Evolutionary conservation across 2,888 invertebrate genomes (phyloP).

Genomic region (Volucella bombylans): DNA sequence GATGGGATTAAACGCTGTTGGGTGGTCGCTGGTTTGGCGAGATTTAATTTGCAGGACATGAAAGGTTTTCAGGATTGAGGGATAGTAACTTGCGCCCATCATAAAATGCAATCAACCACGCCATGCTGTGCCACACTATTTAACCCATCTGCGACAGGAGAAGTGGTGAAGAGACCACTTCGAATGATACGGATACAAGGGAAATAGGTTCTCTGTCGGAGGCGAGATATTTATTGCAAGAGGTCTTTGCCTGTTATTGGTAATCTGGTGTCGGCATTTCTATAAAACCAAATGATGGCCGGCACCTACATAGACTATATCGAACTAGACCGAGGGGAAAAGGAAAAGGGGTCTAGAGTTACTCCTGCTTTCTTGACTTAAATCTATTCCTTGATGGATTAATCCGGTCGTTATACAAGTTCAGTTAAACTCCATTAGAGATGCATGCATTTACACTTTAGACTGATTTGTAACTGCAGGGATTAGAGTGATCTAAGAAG

Average conservation of each 20-base stretch:
- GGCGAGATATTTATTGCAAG: slow-evolving; percentile 30
- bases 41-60: slow-evolving; percentile 69
- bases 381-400: slow-evolving; percentile 1
- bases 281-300: slow-evolving; percentile 14
- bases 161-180: not conserved
- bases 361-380: not conserved
- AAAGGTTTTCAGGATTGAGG: slow-evolving; percentile 23
- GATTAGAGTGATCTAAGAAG: not conserved
- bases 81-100: slow-evolving; percentile 13
- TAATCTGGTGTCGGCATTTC: slow-evolving; percentile 38
- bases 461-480: not conserved
- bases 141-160: slow-evolving; percentile 27
- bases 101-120: slow-evolving; percentile 60
- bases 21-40: slow-evolving; percentile 62
- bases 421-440: slow-evolving; percentile 16
- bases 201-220: slow-evolving; percentile 7
- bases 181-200: slow-evolving; percentile 14
- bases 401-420: not conserved
- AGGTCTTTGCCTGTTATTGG: slow-evolving; percentile 32
- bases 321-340: no score
- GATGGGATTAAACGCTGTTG: slow-evolving; percentile 53
- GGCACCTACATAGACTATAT: not conserved
- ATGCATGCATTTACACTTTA: not conserved
- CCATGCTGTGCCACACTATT: slow-evolving; percentile 38
- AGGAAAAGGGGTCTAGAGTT: no score